Evolutionary conservation across 2,113 vertebrate genomes (phyloP).

Genomic region (Lota lota): DNA sequence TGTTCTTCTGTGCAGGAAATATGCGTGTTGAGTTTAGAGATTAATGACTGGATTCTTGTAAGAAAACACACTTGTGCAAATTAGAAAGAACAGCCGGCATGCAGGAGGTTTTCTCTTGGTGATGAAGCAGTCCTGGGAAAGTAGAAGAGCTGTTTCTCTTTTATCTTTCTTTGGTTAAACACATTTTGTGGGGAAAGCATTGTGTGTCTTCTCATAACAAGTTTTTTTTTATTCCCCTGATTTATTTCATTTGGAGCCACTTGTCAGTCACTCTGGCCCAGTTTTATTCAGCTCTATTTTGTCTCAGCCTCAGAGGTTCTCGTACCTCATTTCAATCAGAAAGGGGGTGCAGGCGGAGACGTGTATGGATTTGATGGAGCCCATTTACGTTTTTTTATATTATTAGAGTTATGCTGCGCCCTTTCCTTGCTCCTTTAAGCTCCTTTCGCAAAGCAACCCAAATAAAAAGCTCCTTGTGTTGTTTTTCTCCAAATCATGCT

Average conservation of each 20-base stretch:
- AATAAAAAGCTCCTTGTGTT: too few relatives aligned
- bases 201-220: conserved; percentile 23
- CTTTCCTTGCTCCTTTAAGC: too few relatives aligned
- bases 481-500: too few relatives aligned
- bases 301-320: conserved; percentile 35
- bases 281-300: conserved; percentile 22
- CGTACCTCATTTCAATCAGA: conserved; percentile 24
- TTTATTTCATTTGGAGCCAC: neutral
- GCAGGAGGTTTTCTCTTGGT: conserved; percentile 18
- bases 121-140: conserved; percentile 34
- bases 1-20: too few relatives aligned
- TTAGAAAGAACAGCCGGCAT: conserved; percentile 9
- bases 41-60: conserved; percentile 15
- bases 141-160: conserved; percentile 23
- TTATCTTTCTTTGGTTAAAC: conserved; percentile 42
- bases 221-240: conserved; percentile 12
- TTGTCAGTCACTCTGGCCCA: conserved; percentile 57
- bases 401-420: too few relatives aligned
- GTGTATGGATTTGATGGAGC: conserved; percentile 21
- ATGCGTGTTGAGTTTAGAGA: conserved; percentile 14
- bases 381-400: too few relatives aligned
- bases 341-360: conserved; percentile 5
- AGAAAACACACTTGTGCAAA: conserved; percentile 15
- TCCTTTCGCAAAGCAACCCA: too few relatives aligned
- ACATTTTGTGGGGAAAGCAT: conserved; percentile 28